A percentile compares a stretch with the other conserved stretches of the same genome.
Evolutionary conservation across 2,113 vertebrate species (phyloP).

Genomic region (Melospiza georgiana): DNA sequence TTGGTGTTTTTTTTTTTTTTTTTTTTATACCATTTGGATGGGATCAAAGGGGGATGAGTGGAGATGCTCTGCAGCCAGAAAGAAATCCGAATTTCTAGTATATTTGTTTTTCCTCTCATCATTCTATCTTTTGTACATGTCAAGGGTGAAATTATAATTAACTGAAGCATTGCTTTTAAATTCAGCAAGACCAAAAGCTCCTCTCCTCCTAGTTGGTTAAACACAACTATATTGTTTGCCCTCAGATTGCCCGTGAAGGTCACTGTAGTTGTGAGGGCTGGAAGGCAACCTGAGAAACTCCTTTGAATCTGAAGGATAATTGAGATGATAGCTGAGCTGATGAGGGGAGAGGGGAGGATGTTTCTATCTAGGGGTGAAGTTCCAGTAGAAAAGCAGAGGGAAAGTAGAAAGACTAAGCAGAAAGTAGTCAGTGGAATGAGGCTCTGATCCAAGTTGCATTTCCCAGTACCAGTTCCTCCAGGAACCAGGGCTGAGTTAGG

Average conservation of each 20-base stretch:
- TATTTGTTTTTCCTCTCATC: neutral
- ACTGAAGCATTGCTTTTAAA: neutral
- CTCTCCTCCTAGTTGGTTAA: neutral
- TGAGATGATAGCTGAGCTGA: neutral
- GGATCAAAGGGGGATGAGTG: neutral
- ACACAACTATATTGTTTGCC: neutral
- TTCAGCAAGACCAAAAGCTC: neutral
- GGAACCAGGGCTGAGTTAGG: neutral
- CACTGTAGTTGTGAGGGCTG: neutral
- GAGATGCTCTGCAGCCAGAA: neutral
- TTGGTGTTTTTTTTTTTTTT: neutral
- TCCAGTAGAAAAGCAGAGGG: neutral
- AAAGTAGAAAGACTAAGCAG: neutral
- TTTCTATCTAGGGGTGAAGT: neutral
- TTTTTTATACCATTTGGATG: neutral
- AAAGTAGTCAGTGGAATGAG: neutral
- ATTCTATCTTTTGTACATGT: neutral
- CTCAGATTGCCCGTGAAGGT: neutral
- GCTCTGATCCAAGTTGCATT: neutral
- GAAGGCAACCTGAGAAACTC: neutral
- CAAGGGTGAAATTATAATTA: neutral
- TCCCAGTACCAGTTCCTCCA: neutral
- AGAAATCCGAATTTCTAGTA: neutral
- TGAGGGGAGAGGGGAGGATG: neutral
- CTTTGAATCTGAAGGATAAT: neutral